Evolutionary conservation across 1,140 invertebrate genomes (phyloP).

Genomic region (Paraescarpia echinospica): DNA sequence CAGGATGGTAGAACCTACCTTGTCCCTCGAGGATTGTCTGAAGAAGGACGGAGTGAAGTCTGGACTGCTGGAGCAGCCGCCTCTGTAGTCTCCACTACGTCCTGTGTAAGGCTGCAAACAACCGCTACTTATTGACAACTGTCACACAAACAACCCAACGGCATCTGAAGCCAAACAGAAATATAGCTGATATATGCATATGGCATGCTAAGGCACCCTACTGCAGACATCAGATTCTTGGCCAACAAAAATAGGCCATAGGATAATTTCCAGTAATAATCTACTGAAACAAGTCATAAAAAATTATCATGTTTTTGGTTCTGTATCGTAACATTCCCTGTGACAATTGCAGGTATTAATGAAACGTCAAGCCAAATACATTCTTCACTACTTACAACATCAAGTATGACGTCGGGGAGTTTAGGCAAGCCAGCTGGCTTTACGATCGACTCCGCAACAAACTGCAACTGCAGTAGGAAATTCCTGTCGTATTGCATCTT

Average conservation of each 20-base stretch:
- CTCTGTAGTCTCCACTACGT: neutral
- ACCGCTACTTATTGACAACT: neutral
- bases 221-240: neutral
- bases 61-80: neutral
- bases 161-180: neutral
- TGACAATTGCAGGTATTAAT: neutral
- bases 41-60: neutral
- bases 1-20: neutral
- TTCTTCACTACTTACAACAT: constrained; percentile 39
- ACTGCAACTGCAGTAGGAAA: constrained; percentile 74
- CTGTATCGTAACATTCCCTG: neutral
- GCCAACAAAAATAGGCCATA: neutral
- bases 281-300: neutral
- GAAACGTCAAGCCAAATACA: neutral
- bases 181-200: neutral
- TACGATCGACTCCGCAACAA: constrained; percentile 71
- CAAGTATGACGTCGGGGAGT: constrained; percentile 64
- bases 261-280: neutral
- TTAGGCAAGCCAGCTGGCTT: constrained; percentile 72
- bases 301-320: neutral
- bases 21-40: neutral
- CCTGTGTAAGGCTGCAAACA: neutral
- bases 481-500: constrained; percentile 77
- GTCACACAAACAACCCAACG: neutral
- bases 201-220: too few species aligned